Conservation (phyloP, 1,140 invertebrate genomes). For the Ceratina japonica region DNA sequence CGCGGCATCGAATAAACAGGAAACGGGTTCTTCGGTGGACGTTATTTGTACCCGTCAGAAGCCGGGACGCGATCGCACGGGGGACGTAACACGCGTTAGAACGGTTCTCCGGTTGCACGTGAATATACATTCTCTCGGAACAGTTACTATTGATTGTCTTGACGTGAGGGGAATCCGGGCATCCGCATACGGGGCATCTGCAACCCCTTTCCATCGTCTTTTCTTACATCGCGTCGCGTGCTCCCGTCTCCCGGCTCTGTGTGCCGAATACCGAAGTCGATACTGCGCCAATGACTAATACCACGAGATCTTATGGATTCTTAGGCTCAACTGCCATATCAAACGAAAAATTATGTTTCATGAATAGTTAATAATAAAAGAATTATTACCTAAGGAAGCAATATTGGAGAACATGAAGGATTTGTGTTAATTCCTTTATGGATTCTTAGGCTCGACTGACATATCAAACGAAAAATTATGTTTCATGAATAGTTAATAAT, state of each 20-base stretch:
- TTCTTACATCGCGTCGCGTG: constrained; percentile 19
- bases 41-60: constrained; percentile 37
- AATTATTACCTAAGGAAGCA: no score
- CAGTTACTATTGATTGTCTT: constrained; percentile 64
- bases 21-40: constrained; percentile 5
- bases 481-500: no score
- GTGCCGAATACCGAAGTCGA: constrained; percentile 33
- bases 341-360: no score
- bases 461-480: no score
- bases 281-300: constrained; percentile 26
- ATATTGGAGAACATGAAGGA: no score
- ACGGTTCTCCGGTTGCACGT: constrained; percentile 32
- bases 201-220: constrained; percentile 1
- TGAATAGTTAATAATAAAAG: no score
- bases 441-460: no score
- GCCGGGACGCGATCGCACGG: not conserved
- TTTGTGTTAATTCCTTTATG: no score
- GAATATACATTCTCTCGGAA: constrained; percentile 61
- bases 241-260: not conserved
- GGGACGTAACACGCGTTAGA: constrained; percentile 26
- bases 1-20: constrained; percentile 1
- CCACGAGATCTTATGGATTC: no score
- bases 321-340: no score
- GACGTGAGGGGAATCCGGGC: constrained; percentile 60
- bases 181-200: constrained; percentile 39